A percentile compares a stretch with the other conserved stretches of the same genome.
phyloP scores from a whole-genome alignment of 2,797 vertebrate genomes.

The Poecilia picta region DNA sequence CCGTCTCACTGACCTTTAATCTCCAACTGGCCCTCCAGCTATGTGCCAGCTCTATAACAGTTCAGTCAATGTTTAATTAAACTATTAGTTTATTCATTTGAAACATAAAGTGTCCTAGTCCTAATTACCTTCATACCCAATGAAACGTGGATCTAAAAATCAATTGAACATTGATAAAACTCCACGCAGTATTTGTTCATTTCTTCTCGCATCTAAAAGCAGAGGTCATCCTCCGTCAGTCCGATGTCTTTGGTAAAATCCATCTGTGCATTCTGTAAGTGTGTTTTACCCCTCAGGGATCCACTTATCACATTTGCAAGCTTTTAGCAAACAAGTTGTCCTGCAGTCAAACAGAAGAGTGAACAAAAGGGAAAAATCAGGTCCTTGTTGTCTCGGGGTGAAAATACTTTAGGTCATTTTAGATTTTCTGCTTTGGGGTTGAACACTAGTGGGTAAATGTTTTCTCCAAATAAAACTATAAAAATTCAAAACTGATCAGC shows the following conservation, averaged over 20 bases:
- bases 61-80: constrained; percentile 22
- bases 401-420: constrained; percentile 18
- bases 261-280: neutral
- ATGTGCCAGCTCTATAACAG: constrained; percentile 1
- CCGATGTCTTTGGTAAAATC: neutral
- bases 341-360: constrained; percentile 18
- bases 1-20: constrained; percentile 30
- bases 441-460: neutral
- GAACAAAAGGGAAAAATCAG: neutral
- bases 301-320: constrained; percentile 41
- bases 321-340: constrained; percentile 48
- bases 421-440: neutral
- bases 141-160: neutral
- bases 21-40: constrained; percentile 16
- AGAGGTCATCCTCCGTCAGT: neutral
- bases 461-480: neutral
- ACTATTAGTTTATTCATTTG: constrained; percentile 24
- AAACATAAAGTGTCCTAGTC: neutral
- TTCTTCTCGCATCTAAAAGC: neutral
- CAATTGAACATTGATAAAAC: constrained; percentile 2
- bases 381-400: constrained; percentile 5
- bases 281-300: constrained; percentile 29
- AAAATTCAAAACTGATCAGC: neutral
- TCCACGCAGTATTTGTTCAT: neutral
- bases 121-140: neutral